Evolutionary conservation across 1,140 invertebrate species (phyloP), one percentile per base, ranked within the genome.

Genomic region (Nymphalis io): DNA sequence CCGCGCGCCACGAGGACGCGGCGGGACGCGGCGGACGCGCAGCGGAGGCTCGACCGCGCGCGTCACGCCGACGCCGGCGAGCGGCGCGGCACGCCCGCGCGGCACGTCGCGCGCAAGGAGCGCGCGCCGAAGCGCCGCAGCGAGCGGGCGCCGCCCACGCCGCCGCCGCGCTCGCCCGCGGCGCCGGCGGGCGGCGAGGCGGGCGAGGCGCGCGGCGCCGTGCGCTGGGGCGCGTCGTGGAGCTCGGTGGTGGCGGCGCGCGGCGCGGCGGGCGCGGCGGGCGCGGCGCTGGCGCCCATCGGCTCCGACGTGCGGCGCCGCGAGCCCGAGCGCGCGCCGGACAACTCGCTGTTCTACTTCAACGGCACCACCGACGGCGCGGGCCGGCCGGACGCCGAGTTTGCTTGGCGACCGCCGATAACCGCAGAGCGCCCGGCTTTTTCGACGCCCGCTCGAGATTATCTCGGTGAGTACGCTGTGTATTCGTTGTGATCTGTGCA

Each of bases 341-440:
- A 80, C 73, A 72, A 82, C 74, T 82, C 81, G 33, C 72, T 87
- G 64, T 87, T 87, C 78, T 85, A 82, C 76, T 87, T 80, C 75
- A 85, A 84, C 72, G 81, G 78, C 20, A 76, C 73, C 21, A 53
- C 72, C 23, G 70, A 68, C 60, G 40, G 61, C 6, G 83, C 98
- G 38, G 93, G 94, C 0, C 93, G 97, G 62, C 97, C 97, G 0
- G 83, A 83, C 53, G 72, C 71, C 27, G 73, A 73, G 42, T 69
- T 73, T 66, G 38, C 68, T 8, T 75, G 78, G 73, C 66, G 68
- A 18, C 59, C 72, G n/a, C 62, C 75, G 21, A 27, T 70, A 12
- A 42, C 69, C 6, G 42, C 73, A 3, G 74, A 76, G 21, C 55
- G 66, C 2, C 66, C 62, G 40, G 63, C 75, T 0, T 75, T 65